These are phyloP conservation scores for Sebastes diaconus DNA, from an alignment of 2,797 vertebrate genomes.

Conservation along the genomic window DNA sequence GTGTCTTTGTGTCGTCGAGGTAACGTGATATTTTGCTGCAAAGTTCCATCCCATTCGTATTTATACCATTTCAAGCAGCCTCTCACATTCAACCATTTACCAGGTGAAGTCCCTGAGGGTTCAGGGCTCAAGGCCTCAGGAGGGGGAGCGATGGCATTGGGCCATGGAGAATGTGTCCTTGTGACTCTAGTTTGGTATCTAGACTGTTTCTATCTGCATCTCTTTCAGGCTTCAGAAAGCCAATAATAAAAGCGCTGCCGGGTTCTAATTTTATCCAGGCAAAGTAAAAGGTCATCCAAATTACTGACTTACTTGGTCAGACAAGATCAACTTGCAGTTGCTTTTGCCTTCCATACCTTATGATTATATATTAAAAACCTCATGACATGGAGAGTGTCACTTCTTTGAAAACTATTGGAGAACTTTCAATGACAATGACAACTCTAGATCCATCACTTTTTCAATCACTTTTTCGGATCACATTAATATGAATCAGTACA, in stretches of 20 bases:
- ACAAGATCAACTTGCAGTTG: background rate
- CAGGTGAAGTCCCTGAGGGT: background rate
- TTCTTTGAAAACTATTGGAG: background rate
- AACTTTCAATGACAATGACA: background rate
- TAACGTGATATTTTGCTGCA: too few species aligned
- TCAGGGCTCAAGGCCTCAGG: background rate
- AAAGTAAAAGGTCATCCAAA: background rate
- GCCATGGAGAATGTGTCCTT: background rate
- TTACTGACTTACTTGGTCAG: background rate
- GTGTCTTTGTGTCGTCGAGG: too few species aligned
- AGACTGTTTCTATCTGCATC: background rate
- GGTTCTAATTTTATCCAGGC: background rate
- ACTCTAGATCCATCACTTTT: too few species aligned
- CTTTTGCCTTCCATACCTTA: background rate
- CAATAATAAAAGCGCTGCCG: background rate
- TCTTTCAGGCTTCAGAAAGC: background rate
- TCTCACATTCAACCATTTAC: background rate
- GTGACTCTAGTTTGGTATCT: background rate
- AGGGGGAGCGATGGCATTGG: background rate
- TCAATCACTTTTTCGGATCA: background rate
- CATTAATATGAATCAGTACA: background rate
- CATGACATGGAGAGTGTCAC: background rate
- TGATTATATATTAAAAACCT: background rate
- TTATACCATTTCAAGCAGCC: too few species aligned
- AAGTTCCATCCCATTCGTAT: too few species aligned